Evolutionary conservation across 2,797 vertebrate genomes (phyloP).

Genomic region (Squalus acanthias): DNA sequence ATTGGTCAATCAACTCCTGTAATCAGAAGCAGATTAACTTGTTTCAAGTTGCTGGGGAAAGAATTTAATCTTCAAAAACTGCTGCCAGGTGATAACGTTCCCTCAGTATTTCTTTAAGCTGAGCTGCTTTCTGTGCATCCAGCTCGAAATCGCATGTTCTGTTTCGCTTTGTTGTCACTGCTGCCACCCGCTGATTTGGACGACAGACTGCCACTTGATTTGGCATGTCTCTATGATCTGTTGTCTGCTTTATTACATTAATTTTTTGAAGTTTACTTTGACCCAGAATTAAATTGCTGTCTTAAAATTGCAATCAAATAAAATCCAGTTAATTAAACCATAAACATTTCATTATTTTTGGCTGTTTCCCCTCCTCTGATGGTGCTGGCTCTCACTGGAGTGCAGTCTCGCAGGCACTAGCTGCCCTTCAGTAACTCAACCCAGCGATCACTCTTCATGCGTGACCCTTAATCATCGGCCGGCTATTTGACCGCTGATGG

Average conservation of each 20-base stretch:
- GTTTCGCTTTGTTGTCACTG: conserved; percentile 5
- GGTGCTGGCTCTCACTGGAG: background rate
- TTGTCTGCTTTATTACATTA: conserved; percentile 9
- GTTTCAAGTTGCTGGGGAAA: conserved; percentile 19
- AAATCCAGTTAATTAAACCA: conserved; percentile 23
- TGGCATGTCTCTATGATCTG: conserved; percentile 11
- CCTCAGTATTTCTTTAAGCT: background rate
- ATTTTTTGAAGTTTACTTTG: conserved; percentile 27
- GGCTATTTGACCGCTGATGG: background rate
- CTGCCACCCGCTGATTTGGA: conserved; percentile 34
- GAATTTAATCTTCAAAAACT: conserved; percentile 27
- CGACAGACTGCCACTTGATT: background rate
- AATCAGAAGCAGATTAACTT: conserved; percentile 31
- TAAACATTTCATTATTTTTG: conserved; percentile 29
- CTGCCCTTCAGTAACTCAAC: background rate
- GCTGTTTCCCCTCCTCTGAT: background rate
- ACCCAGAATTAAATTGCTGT: conserved; percentile 8
- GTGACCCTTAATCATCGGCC: background rate
- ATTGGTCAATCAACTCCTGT: conserved; percentile 16
- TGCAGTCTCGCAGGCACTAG: background rate
- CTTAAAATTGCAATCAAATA: conserved; percentile 21
- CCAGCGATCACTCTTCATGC: background rate
- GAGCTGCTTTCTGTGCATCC: background rate
- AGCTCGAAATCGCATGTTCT: background rate
- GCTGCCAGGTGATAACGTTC: conserved; percentile 18